Evolutionary conservation across 2,113 vertebrate genomes (phyloP), one percentile per base, ranked within the genome.

Genomic region (Scatophagus argus): DNA sequence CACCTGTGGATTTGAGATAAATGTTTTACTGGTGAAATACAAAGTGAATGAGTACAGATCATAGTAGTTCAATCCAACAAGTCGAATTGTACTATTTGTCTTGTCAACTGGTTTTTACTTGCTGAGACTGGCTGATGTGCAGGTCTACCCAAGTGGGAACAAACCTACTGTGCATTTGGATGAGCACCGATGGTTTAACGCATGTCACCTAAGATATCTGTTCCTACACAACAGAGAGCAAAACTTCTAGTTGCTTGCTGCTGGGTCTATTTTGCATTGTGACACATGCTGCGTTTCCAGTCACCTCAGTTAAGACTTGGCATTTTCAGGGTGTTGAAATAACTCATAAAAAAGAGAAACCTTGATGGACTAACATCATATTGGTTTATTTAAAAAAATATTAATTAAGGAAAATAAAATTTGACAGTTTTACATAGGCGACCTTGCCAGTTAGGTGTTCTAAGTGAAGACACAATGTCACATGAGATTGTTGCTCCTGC

Each of bases 401-500:
- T 13, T 31, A 3, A 49, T 67, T 21, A 17, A 27, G 3, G 14
- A 21, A 29, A 0, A 2, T 19, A 34, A 2, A 63, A 16, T 43
- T 49, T 46, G 36, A 25, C 8, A 3, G 8, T 63, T 64, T 44
- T 13, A 25, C 4, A 12, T 29, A 63, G 2, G 23, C 11, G 43
- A 5, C 23, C 14, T 58, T 21, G 8, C 29, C 14, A 60, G 6
- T 54, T 58, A 52, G 38, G 19, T 39, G 32, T 43, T 13, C 25
- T 68, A 3, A 34, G 44, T 69, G 65, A 81, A 64, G 31, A 77
- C 61, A 68, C 60, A 46, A 36, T 84, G 79, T 88, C 81, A 74
- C 39, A 27, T 62, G 34, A 68, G 66, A 55, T 36, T 29, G 70
- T 70, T 55, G 41, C 49, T 59, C 25, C 43, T 72, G 86, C 88